Evolutionary conservation across 2,888 invertebrate species (phyloP), one percentile per base, ranked within the genome.

Genomic region (Terebella lapidaria): DNA sequence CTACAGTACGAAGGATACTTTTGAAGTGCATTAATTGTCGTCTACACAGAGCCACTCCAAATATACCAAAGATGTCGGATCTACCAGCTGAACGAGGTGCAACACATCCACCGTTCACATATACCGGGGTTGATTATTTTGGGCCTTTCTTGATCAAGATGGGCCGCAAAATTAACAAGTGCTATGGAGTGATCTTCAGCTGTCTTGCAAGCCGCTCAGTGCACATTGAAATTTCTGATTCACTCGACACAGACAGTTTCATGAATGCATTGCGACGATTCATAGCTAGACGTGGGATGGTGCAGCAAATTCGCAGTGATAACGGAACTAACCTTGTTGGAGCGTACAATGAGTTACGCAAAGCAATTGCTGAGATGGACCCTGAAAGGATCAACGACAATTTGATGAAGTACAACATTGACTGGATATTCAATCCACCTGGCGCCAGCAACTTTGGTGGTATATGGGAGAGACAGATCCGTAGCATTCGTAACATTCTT

Each of bases 111-210:
- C 56, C 59, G n/a, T 81, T 80, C 63, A 51, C 65, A 1, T 61
- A 71, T 49, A 58, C 64, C 22, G 78, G 75, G 10, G 52, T 79
- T 0, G 79, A 80, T 54, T 75, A 68, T n/a, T 72, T 71, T 27
- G 76, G 78, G 3, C 77, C 76, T 0, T 68, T 70, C 20, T 61
- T 64, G 20, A 57, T 76, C 1, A 63, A 66, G 26, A 69, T 71
- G 18, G 69, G 69, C 5, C 57, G 70, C 26, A 71, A 70, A 28
- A 64, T 64, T 18, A 54, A 67, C 1, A 76, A 78, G 42, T n/a
- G 67, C 5, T 75, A 71, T 25, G 67, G 74, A 10, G 71, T 65
- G 3, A 57, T 78, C 3, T 77, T 76, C 59, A 68, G 71, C 1
- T 78, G 77, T 54, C 65, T 74, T 25, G 55, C 64, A 1, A 71